phyloP scores from a whole-genome alignment of 2,797 vertebrate species.

The Sciaenops ocellatus region DNA sequence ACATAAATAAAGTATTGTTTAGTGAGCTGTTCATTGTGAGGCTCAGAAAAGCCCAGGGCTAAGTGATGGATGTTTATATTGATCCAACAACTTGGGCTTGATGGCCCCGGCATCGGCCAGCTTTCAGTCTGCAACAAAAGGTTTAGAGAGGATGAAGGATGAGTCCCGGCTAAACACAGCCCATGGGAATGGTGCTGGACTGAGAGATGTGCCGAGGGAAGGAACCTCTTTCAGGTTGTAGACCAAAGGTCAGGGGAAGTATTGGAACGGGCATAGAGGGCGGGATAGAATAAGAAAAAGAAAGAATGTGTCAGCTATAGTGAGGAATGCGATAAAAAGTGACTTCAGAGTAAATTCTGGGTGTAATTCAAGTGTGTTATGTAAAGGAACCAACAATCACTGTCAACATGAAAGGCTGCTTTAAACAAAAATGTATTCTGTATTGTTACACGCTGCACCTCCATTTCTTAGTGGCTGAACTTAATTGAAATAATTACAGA shows the following conservation, averaged over 20 bases:
- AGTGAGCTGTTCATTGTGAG: conserved; percentile 82
- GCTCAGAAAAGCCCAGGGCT: conserved; percentile 75
- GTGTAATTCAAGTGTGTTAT: conserved; percentile 43
- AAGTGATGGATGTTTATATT: conserved; percentile 87
- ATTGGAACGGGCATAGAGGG: conserved; percentile 47
- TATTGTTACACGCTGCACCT: neutral
- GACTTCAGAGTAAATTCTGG: conserved; percentile 67
- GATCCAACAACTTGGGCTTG: conserved; percentile 84
- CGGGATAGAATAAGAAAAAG: conserved; percentile 50
- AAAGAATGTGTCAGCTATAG: conserved; percentile 64
- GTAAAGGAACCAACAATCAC: conserved; percentile 46
- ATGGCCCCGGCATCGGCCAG: conserved; percentile 81
- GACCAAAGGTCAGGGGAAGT: conserved; percentile 73
- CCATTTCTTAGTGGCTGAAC: neutral
- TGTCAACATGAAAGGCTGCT: conserved; percentile 38
- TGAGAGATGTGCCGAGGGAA: conserved; percentile 59
- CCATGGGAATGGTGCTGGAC: conserved; percentile 75
- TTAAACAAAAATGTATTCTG: conserved; percentile 28
- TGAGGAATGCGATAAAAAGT: conserved; percentile 75
- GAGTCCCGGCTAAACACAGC: conserved; percentile 73
- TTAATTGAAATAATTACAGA: neutral
- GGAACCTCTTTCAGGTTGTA: conserved; percentile 69
- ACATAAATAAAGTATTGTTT: conserved; percentile 85
- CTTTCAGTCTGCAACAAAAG: conserved; percentile 85
- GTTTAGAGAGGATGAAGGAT: conserved; percentile 80